Evolutionary conservation across 2,888 invertebrate species (phyloP).

Genomic region (Scaptomyza caliginosa): DNA sequence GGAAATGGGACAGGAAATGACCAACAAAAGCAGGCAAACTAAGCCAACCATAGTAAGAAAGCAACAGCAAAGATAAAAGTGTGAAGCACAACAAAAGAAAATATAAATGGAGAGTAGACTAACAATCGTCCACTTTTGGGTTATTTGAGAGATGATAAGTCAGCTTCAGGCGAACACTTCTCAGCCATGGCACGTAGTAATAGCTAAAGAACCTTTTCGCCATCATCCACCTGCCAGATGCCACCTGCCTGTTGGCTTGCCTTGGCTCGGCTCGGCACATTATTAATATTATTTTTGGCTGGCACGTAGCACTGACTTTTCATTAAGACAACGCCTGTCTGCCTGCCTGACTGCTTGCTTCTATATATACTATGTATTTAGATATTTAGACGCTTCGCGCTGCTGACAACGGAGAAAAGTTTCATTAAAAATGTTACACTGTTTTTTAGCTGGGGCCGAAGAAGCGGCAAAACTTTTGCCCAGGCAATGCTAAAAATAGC

Average conservation of each 20-base stretch:
- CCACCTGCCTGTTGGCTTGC: constrained; percentile 23
- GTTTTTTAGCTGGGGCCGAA: constrained; percentile 59
- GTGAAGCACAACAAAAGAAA: constrained; percentile 3
- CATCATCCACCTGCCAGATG: constrained; percentile 1
- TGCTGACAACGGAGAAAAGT: constrained; percentile 54
- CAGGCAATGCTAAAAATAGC: constrained; percentile 63
- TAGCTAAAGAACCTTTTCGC: background rate
- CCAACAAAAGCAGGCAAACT: constrained; percentile 3
- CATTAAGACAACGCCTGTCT: constrained; percentile 63
- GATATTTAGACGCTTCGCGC: constrained; percentile 21
- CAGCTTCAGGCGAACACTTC: constrained; percentile 31
- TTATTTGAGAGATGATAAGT: constrained; percentile 17
- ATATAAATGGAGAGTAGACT: constrained; percentile 11
- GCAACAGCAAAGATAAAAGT: constrained; percentile 34
- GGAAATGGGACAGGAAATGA: constrained; percentile 53
- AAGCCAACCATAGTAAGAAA: constrained; percentile 12
- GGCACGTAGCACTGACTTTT: constrained; percentile 62
- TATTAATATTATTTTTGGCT: constrained; percentile 69
- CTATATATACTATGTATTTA: background rate
- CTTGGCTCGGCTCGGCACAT: constrained; percentile 52
- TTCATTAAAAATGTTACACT: constrained; percentile 76
- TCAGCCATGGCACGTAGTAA: constrained; percentile 36
- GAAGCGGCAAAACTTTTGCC: constrained; percentile 34
- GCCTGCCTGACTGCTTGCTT: constrained; percentile 33
- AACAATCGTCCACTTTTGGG: constrained; percentile 41